Evolutionary conservation across 2,113 vertebrate species (phyloP).

Genomic region (Sardina pilchardus): DNA sequence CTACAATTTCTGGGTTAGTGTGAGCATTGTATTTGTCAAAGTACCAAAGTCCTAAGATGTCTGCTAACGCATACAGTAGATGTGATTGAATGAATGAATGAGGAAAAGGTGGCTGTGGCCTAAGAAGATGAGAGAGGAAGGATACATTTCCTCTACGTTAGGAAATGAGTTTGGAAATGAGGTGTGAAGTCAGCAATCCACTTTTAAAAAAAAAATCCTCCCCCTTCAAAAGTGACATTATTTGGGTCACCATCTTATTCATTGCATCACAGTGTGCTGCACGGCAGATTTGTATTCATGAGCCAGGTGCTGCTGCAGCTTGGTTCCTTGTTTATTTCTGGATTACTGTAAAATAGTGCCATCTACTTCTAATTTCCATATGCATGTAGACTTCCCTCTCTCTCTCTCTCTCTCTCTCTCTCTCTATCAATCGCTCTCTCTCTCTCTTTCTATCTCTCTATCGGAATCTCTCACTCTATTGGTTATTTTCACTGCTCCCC

Average conservation of each 20-base stretch:
- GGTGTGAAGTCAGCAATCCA: neutral
- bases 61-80: too few relatives aligned
- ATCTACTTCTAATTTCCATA: neutral
- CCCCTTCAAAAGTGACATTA: neutral
- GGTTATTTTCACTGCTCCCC: neutral
- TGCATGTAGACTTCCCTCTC: neutral
- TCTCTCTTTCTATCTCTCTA: slow-evolving; percentile 5
- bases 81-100: neutral
- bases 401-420: neutral
- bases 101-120: neutral
- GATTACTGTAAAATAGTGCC: neutral
- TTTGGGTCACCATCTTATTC: neutral
- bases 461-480: neutral
- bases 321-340: neutral
- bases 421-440: neutral
- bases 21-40: neutral
- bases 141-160: too few relatives aligned
- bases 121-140: neutral
- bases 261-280: neutral
- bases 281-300: too few relatives aligned
- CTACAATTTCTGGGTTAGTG: neutral
- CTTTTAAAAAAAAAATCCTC: neutral
- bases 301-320: neutral
- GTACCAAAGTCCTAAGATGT: neutral
- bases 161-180: neutral